Evolutionary conservation across 1,140 invertebrate genomes (phyloP).

Genomic region (Cydia pomonella): DNA sequence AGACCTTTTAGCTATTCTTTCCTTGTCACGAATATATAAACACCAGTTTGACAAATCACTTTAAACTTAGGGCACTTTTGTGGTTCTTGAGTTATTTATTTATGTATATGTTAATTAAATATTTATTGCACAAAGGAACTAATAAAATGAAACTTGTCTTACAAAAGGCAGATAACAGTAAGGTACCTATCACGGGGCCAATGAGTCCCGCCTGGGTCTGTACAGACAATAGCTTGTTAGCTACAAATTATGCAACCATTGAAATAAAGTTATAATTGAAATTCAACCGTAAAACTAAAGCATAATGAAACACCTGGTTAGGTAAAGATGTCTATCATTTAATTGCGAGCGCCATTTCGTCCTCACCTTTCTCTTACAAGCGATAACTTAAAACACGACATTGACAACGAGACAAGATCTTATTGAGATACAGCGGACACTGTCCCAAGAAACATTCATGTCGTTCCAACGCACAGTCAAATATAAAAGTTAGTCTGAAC

Average conservation of each 20-base stretch:
- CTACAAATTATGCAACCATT: constrained; percentile 4
- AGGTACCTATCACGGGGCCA: not conserved
- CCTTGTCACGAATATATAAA: no score
- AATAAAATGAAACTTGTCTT: no score
- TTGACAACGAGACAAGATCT: constrained; percentile 27
- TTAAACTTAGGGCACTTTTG: no score
- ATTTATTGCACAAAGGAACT: no score
- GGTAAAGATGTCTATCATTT: constrained; percentile 25
- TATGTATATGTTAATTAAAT: no score
- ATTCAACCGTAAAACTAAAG: not conserved
- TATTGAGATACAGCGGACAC: constrained; percentile 19
- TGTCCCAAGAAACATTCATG: not conserved
- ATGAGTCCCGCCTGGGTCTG: not conserved
- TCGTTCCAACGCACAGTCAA: not conserved
- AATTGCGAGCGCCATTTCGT: constrained; percentile 18
- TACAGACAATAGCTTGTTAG: not conserved
- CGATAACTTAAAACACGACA: constrained; percentile 14
- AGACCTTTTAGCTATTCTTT: no score
- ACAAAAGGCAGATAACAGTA: no score
- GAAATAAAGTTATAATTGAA: not conserved
- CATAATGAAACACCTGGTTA: not conserved
- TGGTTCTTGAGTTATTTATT: no score
- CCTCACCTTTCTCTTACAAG: constrained; percentile 20
- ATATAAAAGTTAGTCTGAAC: not conserved
- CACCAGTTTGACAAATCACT: no score